Conservation (phyloP, 2,113 vertebrate species). For the Ptilorrhoa leucosticta region DNA sequence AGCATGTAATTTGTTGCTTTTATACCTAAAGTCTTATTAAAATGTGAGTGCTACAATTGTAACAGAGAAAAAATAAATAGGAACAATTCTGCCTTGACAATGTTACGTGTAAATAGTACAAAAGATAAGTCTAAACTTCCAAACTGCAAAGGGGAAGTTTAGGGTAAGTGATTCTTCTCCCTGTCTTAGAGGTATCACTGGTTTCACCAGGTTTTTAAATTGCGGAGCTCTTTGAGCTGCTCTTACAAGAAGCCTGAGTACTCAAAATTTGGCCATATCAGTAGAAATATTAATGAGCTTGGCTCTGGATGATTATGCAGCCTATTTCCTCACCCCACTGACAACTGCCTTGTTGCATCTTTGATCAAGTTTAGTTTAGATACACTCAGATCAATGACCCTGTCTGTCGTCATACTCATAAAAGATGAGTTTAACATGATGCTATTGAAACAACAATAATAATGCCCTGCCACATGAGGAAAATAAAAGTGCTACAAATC, state of each 20-base stretch:
- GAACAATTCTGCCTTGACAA: not conserved
- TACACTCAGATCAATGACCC: not conserved
- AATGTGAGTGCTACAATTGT: not conserved
- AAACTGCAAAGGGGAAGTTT: not conserved
- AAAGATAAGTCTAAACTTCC: not conserved
- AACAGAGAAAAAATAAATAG: not conserved
- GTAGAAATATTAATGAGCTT: not conserved
- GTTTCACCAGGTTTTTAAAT: not conserved
- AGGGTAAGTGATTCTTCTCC: not conserved
- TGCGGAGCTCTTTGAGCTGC: not conserved
- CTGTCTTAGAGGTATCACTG: not conserved
- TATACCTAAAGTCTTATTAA: not conserved
- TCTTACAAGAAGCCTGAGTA: not conserved
- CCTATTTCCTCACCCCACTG: not conserved
- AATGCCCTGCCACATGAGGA: not conserved
- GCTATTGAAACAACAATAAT: not conserved
- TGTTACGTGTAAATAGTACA: not conserved
- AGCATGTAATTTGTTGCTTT: not conserved
- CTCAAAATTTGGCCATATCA: not conserved
- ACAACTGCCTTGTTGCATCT: not conserved
- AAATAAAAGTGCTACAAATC: not conserved
- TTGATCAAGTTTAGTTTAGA: slow-evolving; percentile 5
- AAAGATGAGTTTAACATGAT: not conserved
- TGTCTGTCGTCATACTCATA: not conserved
- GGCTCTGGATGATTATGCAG: not conserved